Percentiles rank a stretch among this genome's conserved stretches.
These are phyloP conservation scores for Atopsyche davidsoni DNA, from an alignment of 1,140 invertebrate genomes.

Conservation along the genomic window DNA sequence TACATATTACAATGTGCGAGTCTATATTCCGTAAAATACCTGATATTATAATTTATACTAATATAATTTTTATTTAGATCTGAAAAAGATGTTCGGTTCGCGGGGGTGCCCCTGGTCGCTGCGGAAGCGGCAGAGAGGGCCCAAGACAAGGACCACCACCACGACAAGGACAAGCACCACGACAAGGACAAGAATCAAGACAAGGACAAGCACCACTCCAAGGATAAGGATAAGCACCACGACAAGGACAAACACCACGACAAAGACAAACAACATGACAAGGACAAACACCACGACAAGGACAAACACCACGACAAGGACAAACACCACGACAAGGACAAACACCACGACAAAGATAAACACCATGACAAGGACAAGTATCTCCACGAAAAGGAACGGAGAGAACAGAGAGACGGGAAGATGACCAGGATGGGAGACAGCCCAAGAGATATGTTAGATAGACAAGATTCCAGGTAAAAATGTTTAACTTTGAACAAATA, in stretches of 20 bases:
- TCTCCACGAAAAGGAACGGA: background rate
- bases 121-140: constrained; percentile 20
- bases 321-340: constrained; percentile 4
- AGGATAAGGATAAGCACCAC: constrained; percentile 1
- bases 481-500: too few species aligned
- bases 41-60: too few species aligned
- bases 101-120: background rate
- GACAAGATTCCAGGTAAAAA: constrained; percentile 25
- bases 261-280: constrained; percentile 4
- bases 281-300: background rate
- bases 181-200: constrained; percentile 8
- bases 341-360: constrained; percentile 6
- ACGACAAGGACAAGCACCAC: background rate
- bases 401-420: background rate
- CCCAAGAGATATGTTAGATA: constrained; percentile 18
- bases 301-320: constrained; percentile 6
- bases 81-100: constrained; percentile 35
- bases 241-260: constrained; percentile 8
- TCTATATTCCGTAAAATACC: too few species aligned
- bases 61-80: too few species aligned
- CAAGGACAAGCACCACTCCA: too few species aligned
- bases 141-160: constrained; percentile 14
- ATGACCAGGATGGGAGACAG: background rate
- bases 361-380: constrained; percentile 8
- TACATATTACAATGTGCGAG: too few species aligned